Evolutionary conservation across 2,113 vertebrate genomes (phyloP).

Genomic region (Cnemophilus loriae): DNA sequence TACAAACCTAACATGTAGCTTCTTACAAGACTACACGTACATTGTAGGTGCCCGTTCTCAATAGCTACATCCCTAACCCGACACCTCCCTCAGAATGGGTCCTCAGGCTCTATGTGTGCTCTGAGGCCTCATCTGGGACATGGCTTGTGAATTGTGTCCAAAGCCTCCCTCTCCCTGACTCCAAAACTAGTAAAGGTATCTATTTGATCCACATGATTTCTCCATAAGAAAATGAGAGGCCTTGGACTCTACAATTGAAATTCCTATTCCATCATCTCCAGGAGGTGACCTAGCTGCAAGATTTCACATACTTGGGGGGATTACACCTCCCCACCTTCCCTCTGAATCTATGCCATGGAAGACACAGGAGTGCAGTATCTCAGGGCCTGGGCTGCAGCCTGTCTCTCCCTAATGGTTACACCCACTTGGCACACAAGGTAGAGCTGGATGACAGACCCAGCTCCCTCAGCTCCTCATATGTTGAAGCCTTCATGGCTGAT

Average conservation of each 20-base stretch:
- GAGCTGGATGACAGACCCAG: neutral
- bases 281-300: neutral
- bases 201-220: neutral
- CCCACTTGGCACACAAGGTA: neutral
- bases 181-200: neutral
- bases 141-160: neutral
- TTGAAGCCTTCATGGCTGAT: neutral
- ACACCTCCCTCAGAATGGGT: neutral
- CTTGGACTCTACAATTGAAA: neutral
- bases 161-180: neutral
- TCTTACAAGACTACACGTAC: neutral
- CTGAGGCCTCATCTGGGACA: accelerated
- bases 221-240: neutral
- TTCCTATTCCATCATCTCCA: neutral
- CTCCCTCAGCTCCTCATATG: neutral
- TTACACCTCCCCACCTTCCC: neutral
- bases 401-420: neutral
- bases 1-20: neutral
- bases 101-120: neutral
- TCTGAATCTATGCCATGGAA: neutral
- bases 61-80: neutral
- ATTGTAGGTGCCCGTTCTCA: neutral
- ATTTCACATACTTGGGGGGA: neutral
- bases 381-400: neutral
- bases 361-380: neutral